A percentile compares a stretch with the other conserved stretches of the same genome.
phyloP scores from a whole-genome alignment of 2,113 vertebrate genomes.

The Lasiurus cinereus region DNA sequence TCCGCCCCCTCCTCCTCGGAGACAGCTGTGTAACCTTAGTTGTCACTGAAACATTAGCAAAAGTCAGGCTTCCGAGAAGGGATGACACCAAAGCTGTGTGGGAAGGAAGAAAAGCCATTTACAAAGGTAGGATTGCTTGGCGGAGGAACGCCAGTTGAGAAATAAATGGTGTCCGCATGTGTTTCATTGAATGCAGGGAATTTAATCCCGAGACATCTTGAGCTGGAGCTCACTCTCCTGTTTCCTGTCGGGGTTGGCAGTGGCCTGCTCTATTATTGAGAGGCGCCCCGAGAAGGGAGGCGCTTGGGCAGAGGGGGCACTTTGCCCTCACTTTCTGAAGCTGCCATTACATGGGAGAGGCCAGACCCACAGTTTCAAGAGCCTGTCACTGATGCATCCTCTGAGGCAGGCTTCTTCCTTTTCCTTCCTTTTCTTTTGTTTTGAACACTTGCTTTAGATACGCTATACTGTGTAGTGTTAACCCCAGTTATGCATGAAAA shows the following conservation, averaged over 20 bases:
- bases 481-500: neutral
- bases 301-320: neutral
- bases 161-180: constrained; percentile 1
- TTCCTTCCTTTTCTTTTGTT: neutral
- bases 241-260: constrained; percentile 66
- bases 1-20: neutral
- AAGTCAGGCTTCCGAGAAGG: constrained; percentile 21
- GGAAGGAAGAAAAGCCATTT: constrained; percentile 66
- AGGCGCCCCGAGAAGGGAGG: neutral
- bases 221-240: constrained; percentile 13
- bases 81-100: constrained; percentile 68
- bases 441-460: constrained; percentile 43
- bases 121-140: constrained; percentile 26
- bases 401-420: neutral
- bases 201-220: constrained; percentile 56
- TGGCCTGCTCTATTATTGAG: neutral
- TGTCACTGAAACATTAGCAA: neutral
- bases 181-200: constrained; percentile 66
- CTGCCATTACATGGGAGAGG: neutral
- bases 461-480: neutral
- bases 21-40: constrained; percentile 64
- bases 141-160: constrained; percentile 64
- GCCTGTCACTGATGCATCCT: neutral
- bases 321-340: neutral
- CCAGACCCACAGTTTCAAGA: neutral